These are phyloP conservation scores for Asarcornis scutulata DNA, from an alignment of 2,113 vertebrate genomes.

Conservation along the genomic window DNA sequence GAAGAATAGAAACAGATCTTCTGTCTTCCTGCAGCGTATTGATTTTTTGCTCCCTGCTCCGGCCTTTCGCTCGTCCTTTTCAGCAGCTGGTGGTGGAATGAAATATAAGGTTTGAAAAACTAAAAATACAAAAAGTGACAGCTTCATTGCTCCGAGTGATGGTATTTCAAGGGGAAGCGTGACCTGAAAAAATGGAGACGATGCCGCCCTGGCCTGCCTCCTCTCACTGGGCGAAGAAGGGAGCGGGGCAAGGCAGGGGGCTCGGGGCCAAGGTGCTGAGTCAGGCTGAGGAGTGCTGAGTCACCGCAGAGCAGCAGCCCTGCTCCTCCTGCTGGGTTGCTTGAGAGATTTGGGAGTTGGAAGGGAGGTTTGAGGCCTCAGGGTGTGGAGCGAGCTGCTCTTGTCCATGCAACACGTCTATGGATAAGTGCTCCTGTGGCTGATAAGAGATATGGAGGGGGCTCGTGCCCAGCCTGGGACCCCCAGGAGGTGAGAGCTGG, in stretches of 20 bases:
- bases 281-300: not conserved
- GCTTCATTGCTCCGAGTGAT: conserved; percentile 63
- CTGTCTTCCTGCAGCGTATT: conserved; percentile 72
- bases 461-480: not conserved
- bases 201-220: not conserved
- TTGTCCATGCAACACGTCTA: fast-evolving
- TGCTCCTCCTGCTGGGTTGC: not conserved
- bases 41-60: conserved; percentile 75
- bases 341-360: not conserved
- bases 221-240: fast-evolving
- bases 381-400: fast-evolving
- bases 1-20: conserved; percentile 62
- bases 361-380: not conserved
- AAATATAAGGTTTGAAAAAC: conserved; percentile 77
- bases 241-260: not conserved
- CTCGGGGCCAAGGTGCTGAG: not conserved
- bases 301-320: fast-evolving
- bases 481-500: not conserved
- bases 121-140: conserved; percentile 77
- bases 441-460: fast-evolving
- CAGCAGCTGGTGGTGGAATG: conserved; percentile 57
- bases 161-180: conserved; percentile 42
- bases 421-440: fast-evolving
- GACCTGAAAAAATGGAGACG: conserved; percentile 10
- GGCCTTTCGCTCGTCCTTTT: conserved; percentile 74